Evolutionary conservation across 1,140 invertebrate genomes (phyloP).

Genomic region (Archegozetes longisetosus): DNA sequence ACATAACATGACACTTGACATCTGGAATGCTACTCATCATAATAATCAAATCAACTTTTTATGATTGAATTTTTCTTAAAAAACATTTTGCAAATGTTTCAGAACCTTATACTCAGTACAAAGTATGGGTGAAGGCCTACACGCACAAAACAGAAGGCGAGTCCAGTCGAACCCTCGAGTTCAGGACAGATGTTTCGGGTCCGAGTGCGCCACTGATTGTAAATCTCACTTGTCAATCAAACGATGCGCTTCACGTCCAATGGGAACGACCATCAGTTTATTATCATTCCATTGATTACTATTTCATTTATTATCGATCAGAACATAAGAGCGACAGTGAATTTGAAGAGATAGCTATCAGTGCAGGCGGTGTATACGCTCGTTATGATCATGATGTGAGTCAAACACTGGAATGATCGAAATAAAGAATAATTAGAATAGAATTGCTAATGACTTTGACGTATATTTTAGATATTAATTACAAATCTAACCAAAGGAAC

Average conservation of each 20-base stretch:
- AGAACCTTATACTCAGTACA: conserved; percentile 66
- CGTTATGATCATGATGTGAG: conserved; percentile 20
- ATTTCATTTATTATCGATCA: conserved; percentile 50
- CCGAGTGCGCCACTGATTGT: conserved; percentile 58
- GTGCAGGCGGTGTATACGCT: conserved; percentile 34
- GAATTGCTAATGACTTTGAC: no score
- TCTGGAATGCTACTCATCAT: no score
- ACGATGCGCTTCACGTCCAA: conserved; percentile 53
- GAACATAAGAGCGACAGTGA: conserved; percentile 29
- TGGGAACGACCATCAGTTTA: conserved; percentile 57
- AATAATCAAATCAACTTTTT: no score
- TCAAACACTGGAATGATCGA: not conserved
- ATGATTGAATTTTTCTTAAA: no score
- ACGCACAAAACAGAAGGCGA: conserved; percentile 53
- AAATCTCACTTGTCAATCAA: conserved; percentile 58
- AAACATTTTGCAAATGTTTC: no score
- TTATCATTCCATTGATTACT: conserved; percentile 51
- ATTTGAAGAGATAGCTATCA: conserved; percentile 43
- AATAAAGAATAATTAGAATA: no score
- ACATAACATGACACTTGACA: no score
- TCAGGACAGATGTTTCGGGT: conserved; percentile 53
- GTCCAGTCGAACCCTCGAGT: conserved; percentile 48
- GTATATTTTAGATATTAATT: conserved; percentile 14
- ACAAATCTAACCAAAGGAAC: conserved; percentile 54
- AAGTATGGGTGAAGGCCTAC: conserved; percentile 64